Evolutionary conservation across 2,888 invertebrate genomes (phyloP), one percentile per base, ranked within the genome.

Genomic region (Apodemia duryi): DNA sequence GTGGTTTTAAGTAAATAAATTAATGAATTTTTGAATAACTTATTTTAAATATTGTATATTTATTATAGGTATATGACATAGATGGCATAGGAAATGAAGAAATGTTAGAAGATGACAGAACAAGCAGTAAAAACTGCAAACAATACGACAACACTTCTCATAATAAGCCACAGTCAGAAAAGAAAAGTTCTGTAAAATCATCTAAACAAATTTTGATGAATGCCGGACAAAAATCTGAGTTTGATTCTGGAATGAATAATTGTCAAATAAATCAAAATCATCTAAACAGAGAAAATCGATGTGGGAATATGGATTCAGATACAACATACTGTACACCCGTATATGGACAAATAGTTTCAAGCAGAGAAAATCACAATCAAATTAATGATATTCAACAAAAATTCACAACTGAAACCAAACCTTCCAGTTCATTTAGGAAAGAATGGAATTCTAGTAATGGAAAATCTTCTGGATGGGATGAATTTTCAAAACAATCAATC

Each of bases 211-310:
- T 91, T 71, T 84, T 91, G 43, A 76, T 89, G 70, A 91, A 91
- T 66, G 91, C 91, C 1, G 91, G 91, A 11, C 91, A 91, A 67
- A 91, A 90, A 68, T 91, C 91, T 0, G 91, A 91, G 68, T 91
- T 91, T 67, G 91, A 91, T 71, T 91, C 91, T 0, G 91, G 91
- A 10, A 91, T 91, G 91, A 91, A 91, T 77, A 91, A 91, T 75
- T 86, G 82, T 66, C 91, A 91, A 72, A 72, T 90, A 1, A 88
- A 77, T 69, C 90, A 88, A 69, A 85, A 77, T 65, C 75, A 77
- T 62, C 64, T 71, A 0, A 78, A 71, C 35, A 82, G 79, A 67
- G 89, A 88, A 61, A 86, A 78, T 46, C 80, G 81, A 67, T 75
- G 77, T 64, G 75, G 72, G 2, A 84, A 77, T 60, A 79, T 73